phyloP scores from a whole-genome alignment of 2,797 vertebrate genomes.

The Lophotriccus pileatus region DNA sequence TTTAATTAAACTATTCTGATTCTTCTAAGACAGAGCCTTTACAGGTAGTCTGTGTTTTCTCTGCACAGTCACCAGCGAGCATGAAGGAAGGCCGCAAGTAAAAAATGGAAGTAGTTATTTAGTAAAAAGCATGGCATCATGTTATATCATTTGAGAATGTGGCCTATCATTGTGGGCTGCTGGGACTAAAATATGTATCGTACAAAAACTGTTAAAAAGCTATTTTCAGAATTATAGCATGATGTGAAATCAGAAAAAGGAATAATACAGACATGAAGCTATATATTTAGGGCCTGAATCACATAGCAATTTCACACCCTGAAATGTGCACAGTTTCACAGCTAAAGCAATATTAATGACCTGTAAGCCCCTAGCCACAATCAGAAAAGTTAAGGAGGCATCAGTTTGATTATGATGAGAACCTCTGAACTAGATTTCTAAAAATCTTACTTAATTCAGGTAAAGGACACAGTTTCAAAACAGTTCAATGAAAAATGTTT shows the following conservation, averaged over 20 bases:
- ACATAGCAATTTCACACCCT: background rate
- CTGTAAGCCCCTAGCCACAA: background rate
- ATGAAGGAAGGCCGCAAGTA: slow-evolving; percentile 39
- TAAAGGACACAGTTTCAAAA: background rate
- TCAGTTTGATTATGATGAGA: background rate
- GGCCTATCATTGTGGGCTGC: slow-evolving; percentile 59
- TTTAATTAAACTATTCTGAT: background rate
- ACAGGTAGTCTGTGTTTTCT: slow-evolving; percentile 59
- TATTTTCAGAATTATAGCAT: slow-evolving; percentile 40
- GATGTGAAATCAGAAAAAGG: slow-evolving; percentile 23
- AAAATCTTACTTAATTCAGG: background rate
- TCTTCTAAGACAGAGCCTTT: background rate
- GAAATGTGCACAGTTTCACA: background rate
- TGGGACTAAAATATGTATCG: slow-evolving; percentile 53
- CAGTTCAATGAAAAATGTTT: background rate
- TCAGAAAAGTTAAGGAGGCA: background rate
- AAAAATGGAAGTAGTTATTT: slow-evolving; percentile 75
- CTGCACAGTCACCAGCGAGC: slow-evolving; percentile 21
- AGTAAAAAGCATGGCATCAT: slow-evolving; percentile 71
- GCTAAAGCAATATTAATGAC: background rate
- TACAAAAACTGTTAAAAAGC: slow-evolving; percentile 61
- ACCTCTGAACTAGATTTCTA: background rate
- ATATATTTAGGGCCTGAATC: slow-evolving; percentile 14
- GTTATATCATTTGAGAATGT: slow-evolving; percentile 70
- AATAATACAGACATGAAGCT: slow-evolving; percentile 3